Percentiles rank a stretch among this genome's conserved stretches.
These are phyloP conservation scores for Dastarcus helophoroides DNA, from an alignment of 2,888 invertebrate species.

Conservation along the genomic window DNA sequence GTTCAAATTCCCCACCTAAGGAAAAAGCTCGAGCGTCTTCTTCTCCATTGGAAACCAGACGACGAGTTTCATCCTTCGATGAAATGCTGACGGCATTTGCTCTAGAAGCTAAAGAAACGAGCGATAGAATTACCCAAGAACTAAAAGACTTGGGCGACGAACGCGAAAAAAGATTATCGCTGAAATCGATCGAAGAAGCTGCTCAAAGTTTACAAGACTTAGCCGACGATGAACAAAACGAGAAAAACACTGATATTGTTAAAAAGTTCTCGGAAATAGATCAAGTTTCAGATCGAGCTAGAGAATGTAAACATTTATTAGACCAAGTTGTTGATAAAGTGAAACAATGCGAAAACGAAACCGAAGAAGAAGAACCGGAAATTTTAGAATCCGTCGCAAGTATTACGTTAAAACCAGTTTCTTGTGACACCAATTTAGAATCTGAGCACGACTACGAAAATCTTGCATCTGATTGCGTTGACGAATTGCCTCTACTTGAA, in stretches of 20 bases:
- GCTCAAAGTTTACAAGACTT: conserved; percentile 3
- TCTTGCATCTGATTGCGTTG: conserved; percentile 24
- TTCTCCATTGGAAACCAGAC: conserved; percentile 6
- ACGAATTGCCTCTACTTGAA: conserved; percentile 12
- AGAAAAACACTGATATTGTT: conserved; percentile 9
- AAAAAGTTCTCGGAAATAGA: conserved; percentile 32
- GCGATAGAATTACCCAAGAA: conserved; percentile 52
- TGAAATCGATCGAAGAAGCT: conserved; percentile 1
- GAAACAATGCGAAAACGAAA: conserved; percentile 23
- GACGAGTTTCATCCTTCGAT: conserved; percentile 43
- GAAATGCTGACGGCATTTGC: conserved; percentile 63
- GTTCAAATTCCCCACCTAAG: conserved; percentile 20
- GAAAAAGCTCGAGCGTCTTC: conserved; percentile 26
- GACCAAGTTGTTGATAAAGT: conserved; percentile 33
- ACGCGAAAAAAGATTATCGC: conserved; percentile 12
- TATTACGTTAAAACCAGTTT: conserved; percentile 13
- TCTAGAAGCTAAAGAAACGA: conserved; percentile 64
- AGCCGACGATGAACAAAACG: neutral
- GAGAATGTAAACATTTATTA: conserved; percentile 39
- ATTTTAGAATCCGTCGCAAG: conserved; percentile 27
- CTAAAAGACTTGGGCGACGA: conserved; percentile 32
- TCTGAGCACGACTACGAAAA: conserved; percentile 34
- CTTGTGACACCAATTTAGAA: too few species aligned
- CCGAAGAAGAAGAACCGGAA: conserved; percentile 22
- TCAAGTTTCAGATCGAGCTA: conserved; percentile 38